Conservation (phyloP, 2,797 vertebrate genomes). For the Scolopax bukidnonensis region DNA sequence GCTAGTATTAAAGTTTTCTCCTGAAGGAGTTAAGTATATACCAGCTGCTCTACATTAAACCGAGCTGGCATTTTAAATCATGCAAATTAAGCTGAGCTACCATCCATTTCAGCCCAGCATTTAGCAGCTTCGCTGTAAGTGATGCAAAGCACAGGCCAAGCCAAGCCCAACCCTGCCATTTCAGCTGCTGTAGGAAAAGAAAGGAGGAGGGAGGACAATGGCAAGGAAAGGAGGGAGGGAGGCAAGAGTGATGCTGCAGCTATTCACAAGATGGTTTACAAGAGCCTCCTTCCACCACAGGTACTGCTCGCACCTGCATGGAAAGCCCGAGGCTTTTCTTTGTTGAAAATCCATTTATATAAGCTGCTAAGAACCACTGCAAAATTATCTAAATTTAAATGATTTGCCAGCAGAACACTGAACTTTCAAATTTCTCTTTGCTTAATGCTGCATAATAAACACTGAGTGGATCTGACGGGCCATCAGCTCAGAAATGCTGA, state of each 20-base stretch:
- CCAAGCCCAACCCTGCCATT: constrained; percentile 46
- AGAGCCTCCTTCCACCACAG: constrained; percentile 24
- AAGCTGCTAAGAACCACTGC: not conserved
- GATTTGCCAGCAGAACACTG: not conserved
- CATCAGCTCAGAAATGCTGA: not conserved
- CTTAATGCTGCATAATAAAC: not conserved
- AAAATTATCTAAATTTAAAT: constrained; percentile 5
- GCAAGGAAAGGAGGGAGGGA: no score
- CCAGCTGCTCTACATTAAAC: constrained; percentile 75
- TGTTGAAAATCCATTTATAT: not conserved
- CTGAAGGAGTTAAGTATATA: constrained; percentile 57
- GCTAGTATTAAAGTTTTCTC: constrained; percentile 64
- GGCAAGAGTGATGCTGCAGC: not conserved
- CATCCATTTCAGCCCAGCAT: constrained; percentile 43
- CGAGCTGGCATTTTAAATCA: constrained; percentile 72
- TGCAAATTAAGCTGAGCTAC: constrained; percentile 70
- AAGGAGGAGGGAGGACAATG: not conserved
- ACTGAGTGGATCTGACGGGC: not conserved
- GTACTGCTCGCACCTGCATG: not conserved
- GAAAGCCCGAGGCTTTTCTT: not conserved
- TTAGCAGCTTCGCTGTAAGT: constrained; percentile 17
- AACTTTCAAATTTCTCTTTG: not conserved
- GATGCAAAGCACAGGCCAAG: constrained; percentile 12
- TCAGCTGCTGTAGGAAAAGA: constrained; percentile 15
- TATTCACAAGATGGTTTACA: not conserved